phyloP scores from a whole-genome alignment of 2,113 vertebrate genomes.

The Phalacrocorax pelagicus region DNA sequence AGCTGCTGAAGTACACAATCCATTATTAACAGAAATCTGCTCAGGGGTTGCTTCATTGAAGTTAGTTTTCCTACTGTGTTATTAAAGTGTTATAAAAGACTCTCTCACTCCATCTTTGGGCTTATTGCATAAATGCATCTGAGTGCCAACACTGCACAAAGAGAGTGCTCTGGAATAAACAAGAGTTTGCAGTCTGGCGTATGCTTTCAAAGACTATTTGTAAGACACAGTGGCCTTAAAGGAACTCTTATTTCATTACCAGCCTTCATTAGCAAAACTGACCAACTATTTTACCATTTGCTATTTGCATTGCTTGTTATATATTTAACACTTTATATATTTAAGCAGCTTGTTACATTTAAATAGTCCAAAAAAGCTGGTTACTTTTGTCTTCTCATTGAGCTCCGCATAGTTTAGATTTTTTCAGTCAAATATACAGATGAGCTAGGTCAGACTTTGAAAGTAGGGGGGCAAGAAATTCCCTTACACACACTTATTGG shows the following conservation, averaged over 20 bases:
- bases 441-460: neutral
- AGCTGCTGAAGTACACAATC: neutral
- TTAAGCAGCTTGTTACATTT: neutral
- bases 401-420: neutral
- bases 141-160: neutral
- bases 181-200: neutral
- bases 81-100: conserved; percentile 37
- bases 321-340: neutral
- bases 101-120: conserved; percentile 63
- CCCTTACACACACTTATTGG: neutral
- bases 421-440: neutral
- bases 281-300: neutral
- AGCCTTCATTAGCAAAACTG: neutral
- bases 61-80: conserved; percentile 10
- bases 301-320: neutral
- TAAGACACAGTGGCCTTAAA: neutral
- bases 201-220: neutral
- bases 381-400: neutral
- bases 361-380: neutral
- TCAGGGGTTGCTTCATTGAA: neutral
- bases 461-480: neutral
- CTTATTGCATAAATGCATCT: conserved; percentile 43
- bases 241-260: neutral
- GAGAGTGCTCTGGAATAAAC: neutral
- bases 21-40: conserved; percentile 1